Evolutionary conservation across 2,113 vertebrate species (phyloP).

Genomic region (Phylloscopus whistleri): DNA sequence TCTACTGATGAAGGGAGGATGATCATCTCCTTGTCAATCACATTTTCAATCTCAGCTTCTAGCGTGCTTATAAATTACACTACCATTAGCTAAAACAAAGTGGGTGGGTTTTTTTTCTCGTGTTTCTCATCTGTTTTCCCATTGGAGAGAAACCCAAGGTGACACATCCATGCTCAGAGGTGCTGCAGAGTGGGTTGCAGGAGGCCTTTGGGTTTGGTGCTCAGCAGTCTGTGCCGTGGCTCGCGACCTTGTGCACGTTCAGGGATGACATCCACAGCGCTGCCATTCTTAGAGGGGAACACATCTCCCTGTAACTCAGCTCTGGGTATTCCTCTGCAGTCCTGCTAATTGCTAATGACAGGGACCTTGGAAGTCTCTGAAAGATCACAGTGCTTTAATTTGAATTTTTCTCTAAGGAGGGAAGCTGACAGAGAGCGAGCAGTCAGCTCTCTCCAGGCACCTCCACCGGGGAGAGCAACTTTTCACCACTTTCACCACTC

Average conservation of each 20-base stretch:
- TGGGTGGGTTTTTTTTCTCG: background rate
- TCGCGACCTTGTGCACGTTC: accelerated
- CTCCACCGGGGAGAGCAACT: background rate
- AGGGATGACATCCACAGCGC: background rate
- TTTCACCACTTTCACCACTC: background rate
- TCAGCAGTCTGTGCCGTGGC: background rate
- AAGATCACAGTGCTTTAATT: background rate
- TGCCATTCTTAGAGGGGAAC: background rate
- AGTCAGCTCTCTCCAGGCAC: background rate
- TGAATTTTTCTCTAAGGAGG: background rate
- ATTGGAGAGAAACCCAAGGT: background rate
- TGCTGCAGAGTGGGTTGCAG: background rate
- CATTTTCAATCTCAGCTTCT: background rate
- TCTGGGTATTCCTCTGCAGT: background rate
- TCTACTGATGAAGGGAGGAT: background rate
- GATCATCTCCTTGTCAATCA: conserved; percentile 30
- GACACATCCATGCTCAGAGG: background rate
- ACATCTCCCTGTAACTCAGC: background rate
- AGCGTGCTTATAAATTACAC: background rate
- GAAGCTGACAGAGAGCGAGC: background rate
- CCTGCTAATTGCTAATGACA: background rate
- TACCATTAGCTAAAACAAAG: conserved; percentile 18
- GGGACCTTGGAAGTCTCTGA: background rate
- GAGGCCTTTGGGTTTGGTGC: background rate
- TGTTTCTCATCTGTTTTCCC: background rate